Conservation (phyloP, 2,888 invertebrate species). For the Eupithecia subfuscata region DNA sequence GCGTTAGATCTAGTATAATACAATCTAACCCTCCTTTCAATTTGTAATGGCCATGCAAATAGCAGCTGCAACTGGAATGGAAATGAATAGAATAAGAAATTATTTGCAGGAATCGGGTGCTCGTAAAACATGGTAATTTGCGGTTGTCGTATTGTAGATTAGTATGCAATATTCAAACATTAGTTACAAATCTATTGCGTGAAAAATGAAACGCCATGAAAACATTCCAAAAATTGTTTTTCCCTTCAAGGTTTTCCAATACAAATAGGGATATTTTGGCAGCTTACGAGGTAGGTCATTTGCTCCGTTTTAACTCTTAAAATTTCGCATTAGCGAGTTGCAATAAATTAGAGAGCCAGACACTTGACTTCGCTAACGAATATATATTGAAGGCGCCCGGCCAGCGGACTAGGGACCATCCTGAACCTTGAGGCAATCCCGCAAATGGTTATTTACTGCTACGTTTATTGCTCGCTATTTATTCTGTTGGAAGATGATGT, state of each 20-base stretch:
- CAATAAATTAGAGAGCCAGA: conserved; percentile 64
- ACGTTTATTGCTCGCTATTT: conserved; percentile 35
- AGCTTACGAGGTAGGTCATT: conserved; percentile 28
- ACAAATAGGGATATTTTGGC: conserved; percentile 32
- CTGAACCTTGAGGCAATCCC: conserved; percentile 42
- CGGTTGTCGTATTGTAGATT: neutral
- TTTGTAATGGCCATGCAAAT: neutral
- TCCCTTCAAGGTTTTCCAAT: conserved; percentile 11
- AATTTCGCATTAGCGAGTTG: conserved; percentile 66
- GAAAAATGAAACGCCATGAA: neutral
- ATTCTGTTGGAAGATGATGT: conserved; percentile 20
- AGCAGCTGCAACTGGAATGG: neutral
- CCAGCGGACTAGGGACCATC: conserved; percentile 32
- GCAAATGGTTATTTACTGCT: conserved; percentile 47
- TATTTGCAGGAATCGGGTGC: neutral
- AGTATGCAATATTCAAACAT: neutral
- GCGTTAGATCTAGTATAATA: conserved; percentile 24
- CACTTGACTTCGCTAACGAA: conserved; percentile 60
- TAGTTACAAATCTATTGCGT: neutral
- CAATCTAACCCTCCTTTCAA: neutral
- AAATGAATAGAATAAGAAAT: neutral
- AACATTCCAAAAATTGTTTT: neutral
- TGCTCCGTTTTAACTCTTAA: conserved; percentile 56
- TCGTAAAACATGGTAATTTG: neutral
- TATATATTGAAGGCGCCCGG: conserved; percentile 58